Percentiles rank a stretch among this genome's conserved stretches.
These are phyloP conservation scores for Onychomys leucogaster DNA, from an alignment of 2,797 vertebrate genomes.

Conservation along the genomic window DNA sequence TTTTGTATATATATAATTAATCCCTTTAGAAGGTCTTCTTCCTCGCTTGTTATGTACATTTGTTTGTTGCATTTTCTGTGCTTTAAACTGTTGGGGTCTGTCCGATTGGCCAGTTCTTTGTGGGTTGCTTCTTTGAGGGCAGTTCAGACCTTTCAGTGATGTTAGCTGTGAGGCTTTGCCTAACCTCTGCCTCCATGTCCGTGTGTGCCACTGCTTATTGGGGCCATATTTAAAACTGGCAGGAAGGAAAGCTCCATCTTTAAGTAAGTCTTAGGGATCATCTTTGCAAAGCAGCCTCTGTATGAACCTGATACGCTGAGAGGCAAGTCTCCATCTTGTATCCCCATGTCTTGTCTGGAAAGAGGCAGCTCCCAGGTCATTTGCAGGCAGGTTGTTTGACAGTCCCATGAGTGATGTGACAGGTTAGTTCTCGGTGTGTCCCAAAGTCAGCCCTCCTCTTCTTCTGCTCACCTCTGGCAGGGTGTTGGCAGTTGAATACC, in stretches of 20 bases:
- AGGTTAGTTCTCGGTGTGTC: not conserved
- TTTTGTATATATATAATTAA: not conserved
- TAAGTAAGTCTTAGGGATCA: not conserved
- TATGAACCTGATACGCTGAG: not conserved
- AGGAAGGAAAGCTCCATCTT: not conserved
- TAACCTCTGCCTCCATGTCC: not conserved
- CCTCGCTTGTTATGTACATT: not conserved
- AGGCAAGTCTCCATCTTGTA: not conserved
- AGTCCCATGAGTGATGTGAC: accelerated
- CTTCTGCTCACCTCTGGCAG: not conserved
- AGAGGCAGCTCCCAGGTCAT: accelerated
- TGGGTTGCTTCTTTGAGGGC: not conserved
- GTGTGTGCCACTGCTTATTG: not conserved
- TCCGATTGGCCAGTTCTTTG: not conserved
- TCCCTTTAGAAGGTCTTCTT: not conserved
- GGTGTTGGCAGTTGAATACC: not conserved
- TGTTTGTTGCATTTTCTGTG: not conserved
- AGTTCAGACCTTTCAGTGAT: slow-evolving; percentile 33
- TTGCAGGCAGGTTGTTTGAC: not conserved
- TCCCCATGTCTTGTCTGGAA: not conserved
- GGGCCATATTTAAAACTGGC: not conserved
- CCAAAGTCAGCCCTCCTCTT: too few relatives aligned
- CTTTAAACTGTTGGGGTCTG: not conserved
- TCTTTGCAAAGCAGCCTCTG: slow-evolving; percentile 3
- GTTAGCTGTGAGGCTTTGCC: not conserved